A percentile compares a stretch with the other conserved stretches of the same genome.
Evolutionary conservation across 2,113 vertebrate genomes (phyloP).

Genomic region (Prinia subflava): DNA sequence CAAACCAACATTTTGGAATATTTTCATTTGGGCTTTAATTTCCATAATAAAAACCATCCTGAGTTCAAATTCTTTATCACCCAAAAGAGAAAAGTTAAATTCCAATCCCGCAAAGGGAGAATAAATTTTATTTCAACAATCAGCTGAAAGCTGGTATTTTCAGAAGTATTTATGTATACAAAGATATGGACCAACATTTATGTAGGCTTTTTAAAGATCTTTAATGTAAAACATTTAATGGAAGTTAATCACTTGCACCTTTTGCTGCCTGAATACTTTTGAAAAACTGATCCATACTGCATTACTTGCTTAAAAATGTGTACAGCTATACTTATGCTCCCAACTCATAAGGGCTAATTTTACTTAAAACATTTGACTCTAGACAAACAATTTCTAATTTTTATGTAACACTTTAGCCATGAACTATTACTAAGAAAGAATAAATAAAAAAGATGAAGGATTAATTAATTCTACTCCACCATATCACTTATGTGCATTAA

Average conservation of each 20-base stretch:
- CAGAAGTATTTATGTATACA: neutral
- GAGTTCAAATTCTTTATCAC: neutral
- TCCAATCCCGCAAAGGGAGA: neutral
- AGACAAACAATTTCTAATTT: neutral
- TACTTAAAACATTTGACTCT: neutral
- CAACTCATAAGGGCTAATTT: neutral
- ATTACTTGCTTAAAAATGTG: neutral
- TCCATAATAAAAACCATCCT: neutral
- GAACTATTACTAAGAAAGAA: neutral
- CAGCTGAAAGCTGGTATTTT: neutral
- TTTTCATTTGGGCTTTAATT: neutral
- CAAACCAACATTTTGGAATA: neutral
- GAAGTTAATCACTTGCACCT: neutral
- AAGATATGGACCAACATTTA: neutral
- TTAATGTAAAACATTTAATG: neutral
- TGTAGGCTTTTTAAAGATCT: neutral
- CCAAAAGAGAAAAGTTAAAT: neutral
- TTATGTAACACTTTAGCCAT: neutral
- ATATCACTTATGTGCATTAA: neutral
- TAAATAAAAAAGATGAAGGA: neutral
- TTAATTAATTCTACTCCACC: neutral
- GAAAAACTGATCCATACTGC: neutral
- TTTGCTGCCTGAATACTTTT: neutral
- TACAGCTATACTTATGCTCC: neutral
- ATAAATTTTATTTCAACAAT: neutral